A percentile compares a stretch with the other conserved stretches of the same genome.
Conservation (phyloP, 2,888 invertebrate genomes). For the Dastarcus helophoroides region DNA sequence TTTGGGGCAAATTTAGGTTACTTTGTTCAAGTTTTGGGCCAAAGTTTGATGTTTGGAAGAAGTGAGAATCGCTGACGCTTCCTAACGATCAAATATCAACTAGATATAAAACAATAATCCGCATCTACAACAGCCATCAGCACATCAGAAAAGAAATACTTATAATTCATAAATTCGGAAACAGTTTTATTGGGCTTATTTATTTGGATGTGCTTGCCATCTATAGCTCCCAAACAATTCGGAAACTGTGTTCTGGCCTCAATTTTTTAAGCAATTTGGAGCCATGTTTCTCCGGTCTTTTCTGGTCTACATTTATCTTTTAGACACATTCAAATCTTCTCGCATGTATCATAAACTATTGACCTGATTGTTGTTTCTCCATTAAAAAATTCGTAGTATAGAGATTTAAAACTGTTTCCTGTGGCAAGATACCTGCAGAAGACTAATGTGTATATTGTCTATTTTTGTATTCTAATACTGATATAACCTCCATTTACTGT, state of each 20-base stretch:
- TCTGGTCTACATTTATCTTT: conserved; percentile 12
- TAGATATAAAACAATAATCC: conserved; percentile 14
- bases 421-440: no score
- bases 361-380: no score
- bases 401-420: no score
- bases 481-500: no score
- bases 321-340: no score
- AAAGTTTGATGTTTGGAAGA: conserved; percentile 3
- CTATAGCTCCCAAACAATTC: conserved; percentile 16
- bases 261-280: conserved; percentile 13
- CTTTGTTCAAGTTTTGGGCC: conserved; percentile 6
- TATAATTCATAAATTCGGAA: conserved; percentile 16
- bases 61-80: conserved; percentile 12
- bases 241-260: conserved; percentile 16
- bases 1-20: conserved; percentile 9
- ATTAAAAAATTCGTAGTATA: no score
- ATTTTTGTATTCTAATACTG: no score
- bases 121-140: conserved; percentile 15
- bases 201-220: conserved; percentile 17
- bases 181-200: conserved; percentile 13
- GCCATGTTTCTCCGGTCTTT: conserved; percentile 16
- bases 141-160: conserved; percentile 16
- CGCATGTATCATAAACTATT: no score
- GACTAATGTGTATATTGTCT: no score
- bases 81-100: conserved; percentile 15